Percentiles rank a stretch among this genome's conserved stretches.
Evolutionary conservation across 30 jellyfish, hydroid and myxozoan genomes (phyloP).

Genomic region (Cassiopea xamachana): DNA sequence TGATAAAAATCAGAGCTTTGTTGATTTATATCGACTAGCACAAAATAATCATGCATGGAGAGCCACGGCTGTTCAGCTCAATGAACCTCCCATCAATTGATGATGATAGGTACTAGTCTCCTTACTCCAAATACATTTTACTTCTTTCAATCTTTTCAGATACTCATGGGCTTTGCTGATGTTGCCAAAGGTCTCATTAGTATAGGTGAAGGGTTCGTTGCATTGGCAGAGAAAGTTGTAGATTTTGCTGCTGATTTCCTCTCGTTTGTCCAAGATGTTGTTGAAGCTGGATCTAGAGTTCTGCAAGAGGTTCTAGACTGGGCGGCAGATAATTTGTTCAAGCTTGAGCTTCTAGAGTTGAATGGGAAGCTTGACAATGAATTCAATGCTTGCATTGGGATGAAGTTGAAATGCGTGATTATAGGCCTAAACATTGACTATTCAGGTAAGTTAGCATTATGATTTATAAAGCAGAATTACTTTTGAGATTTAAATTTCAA

Average conservation of each 20-base stretch:
- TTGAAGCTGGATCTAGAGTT: slow-evolving; percentile 56
- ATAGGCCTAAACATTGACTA: slow-evolving; percentile 47
- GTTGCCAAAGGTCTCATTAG: slow-evolving; percentile 65
- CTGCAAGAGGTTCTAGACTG: slow-evolving; percentile 12
- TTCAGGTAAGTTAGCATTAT: slow-evolving; percentile 6
- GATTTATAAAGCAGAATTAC: no score
- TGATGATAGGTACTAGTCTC: not conserved
- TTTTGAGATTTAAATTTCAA: no score
- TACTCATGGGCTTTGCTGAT: slow-evolving; percentile 67
- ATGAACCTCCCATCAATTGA: not conserved
- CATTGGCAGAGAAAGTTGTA: slow-evolving; percentile 53
- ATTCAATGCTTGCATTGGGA: slow-evolving; percentile 74
- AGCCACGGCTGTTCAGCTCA: no score
- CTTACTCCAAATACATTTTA: not conserved
- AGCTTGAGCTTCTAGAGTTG: slow-evolving; percentile 23
- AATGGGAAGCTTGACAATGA: slow-evolving; percentile 56
- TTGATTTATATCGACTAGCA: no score
- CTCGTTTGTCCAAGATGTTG: slow-evolving; percentile 24
- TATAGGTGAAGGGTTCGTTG: slow-evolving; percentile 58
- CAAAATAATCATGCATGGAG: no score
- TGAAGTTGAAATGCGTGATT: slow-evolving; percentile 45
- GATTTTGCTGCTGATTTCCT: slow-evolving; percentile 56
- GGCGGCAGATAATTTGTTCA: slow-evolving; percentile 55
- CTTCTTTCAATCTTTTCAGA: slow-evolving; percentile 29
- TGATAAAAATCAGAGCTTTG: no score